These are phyloP conservation scores for Platysteira castanea DNA, from an alignment of 2,113 vertebrate species.

Conservation along the genomic window DNA sequence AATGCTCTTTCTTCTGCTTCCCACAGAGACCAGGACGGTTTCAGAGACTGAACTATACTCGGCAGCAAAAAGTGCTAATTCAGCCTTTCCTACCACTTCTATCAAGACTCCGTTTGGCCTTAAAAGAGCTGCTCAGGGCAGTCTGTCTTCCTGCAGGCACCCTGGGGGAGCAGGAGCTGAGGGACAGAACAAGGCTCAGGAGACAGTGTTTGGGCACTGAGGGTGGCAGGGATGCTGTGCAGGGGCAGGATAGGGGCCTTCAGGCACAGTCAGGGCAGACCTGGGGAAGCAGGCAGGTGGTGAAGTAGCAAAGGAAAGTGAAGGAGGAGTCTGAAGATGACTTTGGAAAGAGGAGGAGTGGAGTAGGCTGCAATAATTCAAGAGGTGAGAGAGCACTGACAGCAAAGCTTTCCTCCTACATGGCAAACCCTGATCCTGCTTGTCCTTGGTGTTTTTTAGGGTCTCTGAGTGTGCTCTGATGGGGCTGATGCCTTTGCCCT, in stretches of 20 bases:
- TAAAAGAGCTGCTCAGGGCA: neutral
- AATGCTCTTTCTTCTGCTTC: neutral
- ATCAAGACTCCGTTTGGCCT: neutral
- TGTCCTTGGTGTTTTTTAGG: neutral
- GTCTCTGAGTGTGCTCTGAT: neutral
- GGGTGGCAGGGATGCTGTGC: neutral
- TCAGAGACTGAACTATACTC: neutral
- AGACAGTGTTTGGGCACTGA: neutral
- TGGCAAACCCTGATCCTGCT: neutral
- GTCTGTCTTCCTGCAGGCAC: neutral
- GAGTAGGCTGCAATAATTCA: neutral
- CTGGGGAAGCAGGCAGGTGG: neutral
- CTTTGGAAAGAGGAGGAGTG: neutral
- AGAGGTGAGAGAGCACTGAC: neutral
- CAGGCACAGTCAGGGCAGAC: neutral
- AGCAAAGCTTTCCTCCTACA: neutral
- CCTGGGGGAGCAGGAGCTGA: neutral
- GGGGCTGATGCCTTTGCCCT: neutral
- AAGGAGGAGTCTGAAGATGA: neutral
- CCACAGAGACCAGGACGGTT: neutral
- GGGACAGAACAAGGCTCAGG: neutral
- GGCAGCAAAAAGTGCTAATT: conserved; percentile 17
- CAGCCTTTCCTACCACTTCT: neutral
- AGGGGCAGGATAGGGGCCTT: neutral
- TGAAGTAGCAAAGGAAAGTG: neutral